Conservation (phyloP, 1,140 invertebrate genomes). For the Drosophila bipectinata region DNA sequence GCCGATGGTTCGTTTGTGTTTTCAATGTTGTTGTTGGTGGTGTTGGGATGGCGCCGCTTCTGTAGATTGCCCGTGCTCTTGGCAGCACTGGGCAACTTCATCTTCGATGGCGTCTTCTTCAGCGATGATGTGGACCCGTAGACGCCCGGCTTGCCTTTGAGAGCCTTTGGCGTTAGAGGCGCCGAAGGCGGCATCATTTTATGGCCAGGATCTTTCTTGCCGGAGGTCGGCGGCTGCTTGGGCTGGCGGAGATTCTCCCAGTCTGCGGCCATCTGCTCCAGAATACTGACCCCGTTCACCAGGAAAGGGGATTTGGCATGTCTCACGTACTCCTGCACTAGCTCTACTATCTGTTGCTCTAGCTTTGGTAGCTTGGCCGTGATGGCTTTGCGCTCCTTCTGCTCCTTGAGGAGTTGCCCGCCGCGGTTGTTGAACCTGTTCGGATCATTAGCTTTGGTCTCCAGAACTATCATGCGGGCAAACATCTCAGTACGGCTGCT, state of each 20-base stretch:
- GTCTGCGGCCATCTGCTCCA: slow-evolving; percentile 85
- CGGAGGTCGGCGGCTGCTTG: slow-evolving; percentile 41
- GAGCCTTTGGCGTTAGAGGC: slow-evolving; percentile 21
- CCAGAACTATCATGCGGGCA: slow-evolving; percentile 88
- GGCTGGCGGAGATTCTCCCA: slow-evolving; percentile 85
- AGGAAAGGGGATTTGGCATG: slow-evolving; percentile 85
- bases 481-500: slow-evolving; percentile 86
- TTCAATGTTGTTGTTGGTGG: background rate
- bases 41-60: slow-evolving; percentile 10
- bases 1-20: background rate
- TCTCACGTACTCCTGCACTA: slow-evolving; percentile 83
- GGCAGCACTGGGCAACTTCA: background rate
- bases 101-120: slow-evolving; percentile 38
- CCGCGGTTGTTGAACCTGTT: slow-evolving; percentile 92
- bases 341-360: slow-evolving; percentile 85
- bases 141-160: background rate
- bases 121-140: slow-evolving; percentile 4
- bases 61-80: slow-evolving; percentile 28
- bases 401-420: slow-evolving; percentile 91
- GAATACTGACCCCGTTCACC: slow-evolving; percentile 85
- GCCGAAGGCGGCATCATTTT: slow-evolving; percentile 16
- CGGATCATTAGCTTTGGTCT: slow-evolving; percentile 89
- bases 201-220: slow-evolving; percentile 35
- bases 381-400: slow-evolving; percentile 90
- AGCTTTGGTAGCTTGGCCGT: slow-evolving; percentile 88